Conservation (phyloP, 2,113 vertebrate species). For the Hypomesus transpacificus region DNA sequence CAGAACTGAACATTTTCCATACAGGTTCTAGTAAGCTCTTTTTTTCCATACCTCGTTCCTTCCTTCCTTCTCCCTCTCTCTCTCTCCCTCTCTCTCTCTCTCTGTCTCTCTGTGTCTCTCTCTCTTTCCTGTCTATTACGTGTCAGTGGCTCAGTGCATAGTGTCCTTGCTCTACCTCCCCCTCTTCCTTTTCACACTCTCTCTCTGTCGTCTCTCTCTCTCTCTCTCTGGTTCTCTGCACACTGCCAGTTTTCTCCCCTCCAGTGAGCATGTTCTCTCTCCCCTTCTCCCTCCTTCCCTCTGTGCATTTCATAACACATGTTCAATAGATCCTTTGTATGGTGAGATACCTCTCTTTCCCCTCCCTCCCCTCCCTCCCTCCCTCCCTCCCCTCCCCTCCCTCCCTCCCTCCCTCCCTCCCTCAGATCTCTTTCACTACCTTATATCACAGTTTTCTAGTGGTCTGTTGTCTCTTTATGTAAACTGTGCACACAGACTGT, state of each 20-base stretch:
- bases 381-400: not conserved
- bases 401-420: not conserved
- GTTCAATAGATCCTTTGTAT: too few species aligned
- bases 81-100: not conserved
- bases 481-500: too few species aligned
- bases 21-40: not conserved
- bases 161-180: too few species aligned
- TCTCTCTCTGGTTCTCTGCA: not conserved
- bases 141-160: too few species aligned
- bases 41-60: not conserved
- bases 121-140: too few species aligned
- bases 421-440: too few species aligned
- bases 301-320: not conserved
- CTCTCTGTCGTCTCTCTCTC: not conserved
- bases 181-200: not conserved
- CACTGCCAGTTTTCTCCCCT: not conserved
- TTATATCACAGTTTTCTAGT: too few species aligned
- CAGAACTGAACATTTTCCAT: too few species aligned
- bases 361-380: too few species aligned
- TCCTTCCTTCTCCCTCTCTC: not conserved
- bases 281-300: not conserved
- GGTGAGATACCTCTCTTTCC: too few species aligned
- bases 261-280: not conserved
- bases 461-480: too few species aligned
- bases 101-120: not conserved